Conservation (phyloP, 2,113 vertebrate species). For the Microtus pennsylvanicus region DNA sequence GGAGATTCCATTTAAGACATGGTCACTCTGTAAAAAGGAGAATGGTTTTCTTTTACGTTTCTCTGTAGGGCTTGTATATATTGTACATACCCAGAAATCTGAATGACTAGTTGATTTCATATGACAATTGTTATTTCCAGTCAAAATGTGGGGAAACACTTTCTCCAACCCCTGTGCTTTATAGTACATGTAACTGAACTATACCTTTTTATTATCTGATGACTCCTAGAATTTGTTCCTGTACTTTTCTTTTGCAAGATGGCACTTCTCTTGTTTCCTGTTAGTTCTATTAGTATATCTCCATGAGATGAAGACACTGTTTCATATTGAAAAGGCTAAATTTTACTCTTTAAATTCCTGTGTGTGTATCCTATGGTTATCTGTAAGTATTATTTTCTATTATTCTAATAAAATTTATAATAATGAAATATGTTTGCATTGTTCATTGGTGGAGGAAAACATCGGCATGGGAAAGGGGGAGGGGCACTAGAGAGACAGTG, state of each 20-base stretch:
- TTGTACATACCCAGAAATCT: conserved; percentile 84
- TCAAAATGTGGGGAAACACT: conserved; percentile 45
- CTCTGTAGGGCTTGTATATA: conserved; percentile 84
- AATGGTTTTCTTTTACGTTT: conserved; percentile 56
- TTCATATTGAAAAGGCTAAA: conserved; percentile 99
- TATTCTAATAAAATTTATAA: conserved; percentile 90
- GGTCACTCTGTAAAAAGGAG: conserved; percentile 24
- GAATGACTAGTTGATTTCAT: conserved; percentile 81
- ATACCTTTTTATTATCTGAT: conserved; percentile 78
- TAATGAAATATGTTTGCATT: conserved; percentile 24
- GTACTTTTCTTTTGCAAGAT: conserved; percentile 73
- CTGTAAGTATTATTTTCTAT: conserved; percentile 90
- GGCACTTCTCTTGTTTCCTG: conserved; percentile 87
- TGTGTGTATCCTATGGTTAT: conserved; percentile 97
- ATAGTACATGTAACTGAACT: conserved; percentile 67
- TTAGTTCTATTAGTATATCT: conserved; percentile 90
- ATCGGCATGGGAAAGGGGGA: neutral
- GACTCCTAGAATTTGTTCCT: conserved; percentile 75
- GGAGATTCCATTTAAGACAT: conserved; percentile 56
- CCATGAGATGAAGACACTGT: conserved; percentile 95
- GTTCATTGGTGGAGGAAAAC: neutral
- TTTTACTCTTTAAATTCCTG: conserved; percentile 90
- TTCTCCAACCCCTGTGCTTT: conserved; percentile 73
- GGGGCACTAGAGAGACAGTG: neutral
- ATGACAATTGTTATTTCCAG: conserved; percentile 81